Conservation (phyloP, 2,113 vertebrate species). For the Aix galericulata region DNA sequence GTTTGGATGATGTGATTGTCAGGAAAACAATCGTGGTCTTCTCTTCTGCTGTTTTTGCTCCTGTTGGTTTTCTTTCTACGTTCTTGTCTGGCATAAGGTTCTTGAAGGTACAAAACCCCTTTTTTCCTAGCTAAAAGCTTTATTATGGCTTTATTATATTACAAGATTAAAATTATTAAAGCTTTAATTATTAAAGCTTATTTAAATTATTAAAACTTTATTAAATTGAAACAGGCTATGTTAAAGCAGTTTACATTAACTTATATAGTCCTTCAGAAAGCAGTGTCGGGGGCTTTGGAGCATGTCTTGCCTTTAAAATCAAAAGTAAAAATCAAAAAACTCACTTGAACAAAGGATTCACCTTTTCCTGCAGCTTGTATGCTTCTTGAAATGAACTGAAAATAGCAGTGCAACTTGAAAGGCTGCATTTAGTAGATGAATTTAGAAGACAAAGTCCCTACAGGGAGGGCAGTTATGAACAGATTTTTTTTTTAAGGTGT, state of each 20-base stretch:
- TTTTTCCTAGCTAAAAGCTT: neutral
- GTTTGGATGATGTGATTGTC: neutral
- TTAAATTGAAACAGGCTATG: neutral
- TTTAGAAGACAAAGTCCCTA: neutral
- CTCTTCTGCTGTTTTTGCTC: neutral
- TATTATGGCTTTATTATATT: neutral
- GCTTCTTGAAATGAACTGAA: neutral
- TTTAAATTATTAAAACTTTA: too few species aligned
- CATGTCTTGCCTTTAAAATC: neutral
- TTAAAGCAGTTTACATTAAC: neutral
- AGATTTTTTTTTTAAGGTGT: neutral
- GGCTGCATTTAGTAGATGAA: neutral
- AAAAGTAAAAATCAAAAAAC: neutral
- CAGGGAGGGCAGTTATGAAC: neutral
- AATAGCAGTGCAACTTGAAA: neutral
- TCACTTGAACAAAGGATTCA: neutral
- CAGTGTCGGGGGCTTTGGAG: neutral
- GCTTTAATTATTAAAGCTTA: too few species aligned
- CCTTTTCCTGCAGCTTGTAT: neutral
- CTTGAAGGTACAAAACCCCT: neutral
- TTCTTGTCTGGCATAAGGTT: neutral
- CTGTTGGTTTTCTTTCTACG: neutral
- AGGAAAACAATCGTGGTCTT: fast-evolving
- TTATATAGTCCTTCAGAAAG: neutral
- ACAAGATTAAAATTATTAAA: too few species aligned